Evolutionary conservation across 2,888 invertebrate genomes (phyloP), one percentile per base, ranked within the genome.

Genomic region (Dicyrtomina minuta): DNA sequence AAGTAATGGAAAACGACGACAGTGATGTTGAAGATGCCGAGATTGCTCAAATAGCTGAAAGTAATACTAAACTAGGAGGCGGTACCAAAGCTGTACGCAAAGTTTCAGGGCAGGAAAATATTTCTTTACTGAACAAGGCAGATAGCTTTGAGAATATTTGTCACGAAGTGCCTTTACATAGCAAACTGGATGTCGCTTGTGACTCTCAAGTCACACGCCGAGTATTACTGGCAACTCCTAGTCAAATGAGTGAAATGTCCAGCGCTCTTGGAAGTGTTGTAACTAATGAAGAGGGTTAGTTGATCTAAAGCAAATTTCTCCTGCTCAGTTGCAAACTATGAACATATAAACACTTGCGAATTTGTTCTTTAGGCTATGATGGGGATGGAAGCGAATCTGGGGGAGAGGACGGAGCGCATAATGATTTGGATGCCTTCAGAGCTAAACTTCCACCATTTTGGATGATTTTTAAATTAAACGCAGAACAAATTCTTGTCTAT

Each of bases 381-480:
- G 88, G 87, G 39, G 88, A 87, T 77, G 85, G 85, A 60, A 88
- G 87, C 80, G 86, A 87, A 76, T 84, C 85, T 64, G 87, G 85
- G 66, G 85, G 86, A 68, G 87, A 87, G 72, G 82, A 80, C 43
- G 86, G 85, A 60, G 86, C 86, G 85, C 80, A 86, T 13, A 80
- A 82, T 68, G 84, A 85, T 68, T 80, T 86, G 15, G 86, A 85
- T 72, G 83, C 82, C 65, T 84, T 83, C 64, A 81, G 85, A 70
- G 81, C 82, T n/a, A 80, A 83, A 39, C 81, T 89, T 72, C 89
- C 89, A 0, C 87, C 87, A 79, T 90, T 90, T 80, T 90, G 90
- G 90, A 82, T 89, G 26, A 87, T 90, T 70, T 83, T 89, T 80
- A 85, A 84, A 76, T 83, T 89, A 10, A 84, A 85, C 68, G 81